A percentile compares a stretch with the other conserved stretches of the same genome.
Conservation (phyloP, 2,888 invertebrate species). For the Nymphalis polychloros region DNA sequence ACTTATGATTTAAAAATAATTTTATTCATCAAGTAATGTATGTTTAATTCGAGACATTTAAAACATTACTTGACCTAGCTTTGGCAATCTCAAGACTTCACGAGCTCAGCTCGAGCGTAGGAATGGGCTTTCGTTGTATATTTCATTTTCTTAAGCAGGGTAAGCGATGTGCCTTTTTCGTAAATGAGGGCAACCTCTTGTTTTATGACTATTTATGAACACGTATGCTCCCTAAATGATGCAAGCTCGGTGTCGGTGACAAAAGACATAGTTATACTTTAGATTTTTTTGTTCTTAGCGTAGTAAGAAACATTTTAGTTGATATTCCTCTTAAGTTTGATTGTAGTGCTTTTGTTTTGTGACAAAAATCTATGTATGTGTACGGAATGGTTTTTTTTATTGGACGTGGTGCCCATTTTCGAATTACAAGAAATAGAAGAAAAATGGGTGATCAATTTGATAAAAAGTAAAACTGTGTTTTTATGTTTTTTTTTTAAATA, state of each 20-base stretch:
- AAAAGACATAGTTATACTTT: constrained; percentile 1
- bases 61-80: constrained; percentile 35
- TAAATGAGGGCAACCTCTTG: constrained; percentile 30
- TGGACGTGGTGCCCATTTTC: no score
- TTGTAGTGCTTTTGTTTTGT: no score
- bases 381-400: no score
- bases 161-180: constrained; percentile 32
- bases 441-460: no score
- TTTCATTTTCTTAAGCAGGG: constrained; percentile 34
- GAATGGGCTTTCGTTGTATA: constrained; percentile 34
- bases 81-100: constrained; percentile 27
- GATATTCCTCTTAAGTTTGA: not conserved
- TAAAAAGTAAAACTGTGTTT: no score
- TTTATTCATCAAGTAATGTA: constrained; percentile 12
- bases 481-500: no score
- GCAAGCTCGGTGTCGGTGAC: constrained; percentile 16
- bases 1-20: not conserved
- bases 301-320: not conserved
- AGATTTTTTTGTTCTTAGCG: not conserved
- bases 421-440: no score
- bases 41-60: constrained; percentile 23
- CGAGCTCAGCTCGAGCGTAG: constrained; percentile 18
- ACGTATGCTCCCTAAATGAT: constrained; percentile 19
- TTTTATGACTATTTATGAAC: constrained; percentile 37
- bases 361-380: no score